Base-by-base conservation (phyloP, 2,888 invertebrate genomes). In the Archaeoteleia sp. region DNA sequence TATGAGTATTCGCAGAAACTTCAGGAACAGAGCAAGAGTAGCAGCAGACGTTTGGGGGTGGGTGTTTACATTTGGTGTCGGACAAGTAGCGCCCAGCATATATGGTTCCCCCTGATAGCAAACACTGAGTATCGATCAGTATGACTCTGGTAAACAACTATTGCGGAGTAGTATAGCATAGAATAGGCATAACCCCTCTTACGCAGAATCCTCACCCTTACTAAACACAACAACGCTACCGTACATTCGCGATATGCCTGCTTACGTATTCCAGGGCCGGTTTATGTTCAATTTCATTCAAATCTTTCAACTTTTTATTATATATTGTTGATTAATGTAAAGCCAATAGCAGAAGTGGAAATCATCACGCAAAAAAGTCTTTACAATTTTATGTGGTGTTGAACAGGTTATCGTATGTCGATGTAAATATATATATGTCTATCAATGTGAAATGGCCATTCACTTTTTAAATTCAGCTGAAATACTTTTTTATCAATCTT, bases 91-190 rank as follows among this genome's bases (percentile, higher is more conserved):
- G 78, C 79, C 79, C 78, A 73, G 78, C 78, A 79, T 81, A 78
- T 79, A 83, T 83, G 80, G 77, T 79, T 81, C 78, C 77, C 79
- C 82, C 78, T 81, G 82, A 82, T 83, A 79, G 82, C 84, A 84
- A 84, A 84, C 83, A 83, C 78, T 74, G 78, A 79, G 79, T 85
- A 84, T 84, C 84, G 85, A 85, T 83, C 84, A 82, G 83, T 82
- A 81, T 82, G 79, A 81, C 82, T 83, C 80, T 80, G 81, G 83
- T 83, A 84, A 85, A 84, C 83, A 83, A 84, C 81, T 80, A 84
- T 82, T 83, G 83, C 80, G 73, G 77, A 79, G 77, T 78, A 79
- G 78, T 77, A 79, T 77, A 77, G 78, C 78, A 75, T 71, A 77
- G 78, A 79, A 77, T 80, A 77, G 79, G 78, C 75, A 67, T 71